Base-by-base conservation (phyloP, 2,888 invertebrate genomes). In the Drosophila nigricruria region DNA sequence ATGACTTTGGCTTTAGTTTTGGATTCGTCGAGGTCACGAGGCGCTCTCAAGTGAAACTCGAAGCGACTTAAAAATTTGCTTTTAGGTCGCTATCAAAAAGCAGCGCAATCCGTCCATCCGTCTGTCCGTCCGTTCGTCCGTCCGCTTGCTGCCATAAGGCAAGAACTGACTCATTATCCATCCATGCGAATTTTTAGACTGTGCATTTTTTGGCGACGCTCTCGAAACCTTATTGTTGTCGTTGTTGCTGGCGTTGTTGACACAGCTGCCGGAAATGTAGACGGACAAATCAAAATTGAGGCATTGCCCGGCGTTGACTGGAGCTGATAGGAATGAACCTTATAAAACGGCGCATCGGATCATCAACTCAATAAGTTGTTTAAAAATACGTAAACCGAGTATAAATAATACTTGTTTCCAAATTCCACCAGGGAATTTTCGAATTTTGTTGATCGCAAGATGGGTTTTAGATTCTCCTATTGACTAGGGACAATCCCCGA, bases 41-140 rank as follows among this genome's bases (percentile, higher is more conserved):
- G 66, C 82, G 66, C 79, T 69, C 69, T 82, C 75, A 45, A 79
- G 82, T 85, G 82, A 80, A 80, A 80, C 86, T 85, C 64, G 32
- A 52, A 42, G 63, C 71, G 71, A 43, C 38, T 70, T 42, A 10
- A 54, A 62, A 62, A 56, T 54, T 60, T 36, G 32, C 25, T 57
- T 73, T 74, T 42, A 42, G 68, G 75, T 74, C 72, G 74, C 47
- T 34, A 40, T 40, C 54, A 45, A 64, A 63, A 50, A 38, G 45
- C n/a, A 60, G 36, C 60, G 42, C 32, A 34, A 54, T 34, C n/a
- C 30, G 56, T 27, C 50, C n/a, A 30, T 38, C 47, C 59, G 43
- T 27, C 32, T 27, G 32, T 36, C n/a, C 38, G 54, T 34, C 50
- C 9, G 9, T 1, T 30, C n/a, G n/a, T n/a, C 30, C 58, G 47